Base-by-base conservation (phyloP, 2,888 invertebrate species). In the Amphipoea oculea region DNA sequence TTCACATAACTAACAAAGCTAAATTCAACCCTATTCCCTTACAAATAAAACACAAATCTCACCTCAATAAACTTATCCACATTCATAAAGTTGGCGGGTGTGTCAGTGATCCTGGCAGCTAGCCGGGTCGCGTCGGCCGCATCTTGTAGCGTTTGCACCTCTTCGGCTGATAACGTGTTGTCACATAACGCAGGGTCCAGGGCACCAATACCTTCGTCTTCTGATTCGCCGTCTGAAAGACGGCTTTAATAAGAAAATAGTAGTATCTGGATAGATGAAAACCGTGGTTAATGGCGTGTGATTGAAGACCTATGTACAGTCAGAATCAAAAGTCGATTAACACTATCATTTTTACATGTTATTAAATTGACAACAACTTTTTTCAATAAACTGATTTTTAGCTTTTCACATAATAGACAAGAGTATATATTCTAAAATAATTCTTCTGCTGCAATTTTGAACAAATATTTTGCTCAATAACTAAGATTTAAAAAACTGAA, bases 31-130 rank as follows among this genome's bases (percentile, higher is more conserved):
- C 23, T 74, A 17, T 20, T 14, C 0, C 0, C 1, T 5, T 17
- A 29, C 0, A 2, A 54, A 72, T 29, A 60, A n/a, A 29, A 5
- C 63, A 23, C 2, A 48, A 29, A 48, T 9, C 69, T 63, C 2
- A 98, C 98, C 95, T 98, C 97, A 60, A 99, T 96, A 91, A 99
- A 98, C 83, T 97, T 97, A 92, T 98, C 98, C 0, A 99, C 98
- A 91, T 98, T 98, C 98, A 99, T 98, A 88, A 98, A 97, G 91
- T 98, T 98, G 92, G 98, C 98, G 0, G 99, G 99, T 23, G 97
- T 98, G 94, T 99, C 99, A 0, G 99, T 98, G 88, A 99, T 98
- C 87, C 97, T 97, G 0, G 99, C 99, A 0, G 99, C 98, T 48
- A 98, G 95, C 9, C 99, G 97, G 23, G 99, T 97, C 2, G 97